phyloP scores from a whole-genome alignment of 2,113 vertebrate species.

The Nannobrachium achirus region DNA sequence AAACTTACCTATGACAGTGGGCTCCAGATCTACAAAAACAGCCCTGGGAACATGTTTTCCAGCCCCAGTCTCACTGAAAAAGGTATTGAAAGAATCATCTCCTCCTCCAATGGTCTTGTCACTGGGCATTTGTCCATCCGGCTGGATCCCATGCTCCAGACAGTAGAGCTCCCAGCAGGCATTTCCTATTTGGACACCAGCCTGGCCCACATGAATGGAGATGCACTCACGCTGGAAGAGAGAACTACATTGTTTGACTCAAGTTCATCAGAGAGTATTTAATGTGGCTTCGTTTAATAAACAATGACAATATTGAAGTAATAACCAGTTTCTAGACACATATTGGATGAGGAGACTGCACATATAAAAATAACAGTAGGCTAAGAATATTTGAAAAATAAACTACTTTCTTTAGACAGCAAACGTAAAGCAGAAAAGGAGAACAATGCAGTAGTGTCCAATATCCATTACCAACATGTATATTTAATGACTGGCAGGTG shows the following conservation, averaged over 20 bases:
- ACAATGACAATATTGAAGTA: no score
- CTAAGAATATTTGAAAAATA: no score
- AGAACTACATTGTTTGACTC: background rate
- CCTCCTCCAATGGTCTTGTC: constrained; percentile 65
- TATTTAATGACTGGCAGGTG: constrained; percentile 47
- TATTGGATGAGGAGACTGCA: no score
- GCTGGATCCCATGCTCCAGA: constrained; percentile 68
- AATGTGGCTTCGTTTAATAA: no score
- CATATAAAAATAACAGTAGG: no score
- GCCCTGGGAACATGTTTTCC: constrained; percentile 85
- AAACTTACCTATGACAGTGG: constrained; percentile 64
- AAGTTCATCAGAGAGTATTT: no score
- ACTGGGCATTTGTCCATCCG: constrained; percentile 68
- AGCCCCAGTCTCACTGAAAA: constrained; percentile 83
- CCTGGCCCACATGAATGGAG: constrained; percentile 28
- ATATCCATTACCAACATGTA: constrained; percentile 38
- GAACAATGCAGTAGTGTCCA: background rate
- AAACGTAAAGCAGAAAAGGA: background rate
- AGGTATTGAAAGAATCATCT: constrained; percentile 66
- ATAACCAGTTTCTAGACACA: no score
- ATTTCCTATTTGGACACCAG: constrained; percentile 48
- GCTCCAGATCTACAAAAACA: constrained; percentile 79
- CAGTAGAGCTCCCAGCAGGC: constrained; percentile 73
- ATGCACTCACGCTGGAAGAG: constrained; percentile 29
- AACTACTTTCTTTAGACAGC: background rate